These are phyloP conservation scores for Calycopis cecrops DNA, from an alignment of 1,140 invertebrate species.

Conservation along the genomic window DNA sequence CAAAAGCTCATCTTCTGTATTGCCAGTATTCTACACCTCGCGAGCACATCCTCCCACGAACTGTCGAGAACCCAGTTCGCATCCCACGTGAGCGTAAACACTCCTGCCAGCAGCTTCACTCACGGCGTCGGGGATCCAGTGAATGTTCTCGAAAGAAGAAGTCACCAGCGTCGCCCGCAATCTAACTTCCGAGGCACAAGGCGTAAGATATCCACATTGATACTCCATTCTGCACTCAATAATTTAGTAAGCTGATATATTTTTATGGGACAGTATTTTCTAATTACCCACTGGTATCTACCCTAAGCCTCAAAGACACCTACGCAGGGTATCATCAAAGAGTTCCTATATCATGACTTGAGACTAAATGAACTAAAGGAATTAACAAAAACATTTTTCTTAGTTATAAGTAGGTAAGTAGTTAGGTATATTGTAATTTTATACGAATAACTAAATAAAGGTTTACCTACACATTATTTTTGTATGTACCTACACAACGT, in stretches of 20 bases:
- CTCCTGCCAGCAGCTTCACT: slow-evolving; percentile 57
- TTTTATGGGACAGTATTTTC: too few species aligned
- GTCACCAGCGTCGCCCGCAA: slow-evolving; percentile 26
- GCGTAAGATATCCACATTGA: too few species aligned
- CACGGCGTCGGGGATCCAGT: slow-evolving; percentile 66
- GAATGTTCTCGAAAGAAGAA: slow-evolving; percentile 29
- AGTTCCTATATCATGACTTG: too few species aligned
- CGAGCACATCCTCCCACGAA: not conserved
- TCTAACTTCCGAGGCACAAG: slow-evolving; percentile 32
- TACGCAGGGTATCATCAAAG: too few species aligned
- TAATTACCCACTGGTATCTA: too few species aligned
- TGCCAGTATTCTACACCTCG: not conserved
- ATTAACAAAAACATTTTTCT: too few species aligned
- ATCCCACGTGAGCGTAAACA: slow-evolving; percentile 65
- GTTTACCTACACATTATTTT: not conserved
- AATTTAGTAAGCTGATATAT: too few species aligned
- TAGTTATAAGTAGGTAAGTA: too few species aligned
- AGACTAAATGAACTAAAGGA: too few species aligned
- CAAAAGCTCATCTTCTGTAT: slow-evolving; percentile 1
- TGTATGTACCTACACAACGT: not conserved
- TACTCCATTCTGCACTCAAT: too few species aligned
- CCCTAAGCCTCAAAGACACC: too few species aligned
- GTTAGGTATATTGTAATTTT: too few species aligned
- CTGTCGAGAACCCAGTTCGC: slow-evolving; percentile 48
- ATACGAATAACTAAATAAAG: not conserved